phyloP scores from a whole-genome alignment of 2,888 invertebrate genomes.

The Drosophila monieri region DNA sequence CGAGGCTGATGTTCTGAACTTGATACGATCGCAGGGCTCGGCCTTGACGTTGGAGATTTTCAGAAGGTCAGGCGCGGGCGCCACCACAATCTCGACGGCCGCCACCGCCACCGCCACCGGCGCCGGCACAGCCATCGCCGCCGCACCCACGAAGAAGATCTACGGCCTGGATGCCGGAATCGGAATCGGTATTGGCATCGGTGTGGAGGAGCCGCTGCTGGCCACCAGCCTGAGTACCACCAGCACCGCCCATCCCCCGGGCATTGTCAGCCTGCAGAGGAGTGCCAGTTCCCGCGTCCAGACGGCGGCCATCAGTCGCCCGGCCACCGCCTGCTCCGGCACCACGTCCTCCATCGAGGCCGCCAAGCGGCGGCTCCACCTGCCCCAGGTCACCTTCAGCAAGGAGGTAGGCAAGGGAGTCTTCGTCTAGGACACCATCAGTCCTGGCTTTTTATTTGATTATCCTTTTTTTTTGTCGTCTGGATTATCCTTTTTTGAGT shows the following conservation, averaged over 20 bases:
- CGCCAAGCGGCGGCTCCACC: slow-evolving; percentile 87
- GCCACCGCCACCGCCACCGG: slow-evolving; percentile 25
- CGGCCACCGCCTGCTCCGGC: slow-evolving; percentile 89
- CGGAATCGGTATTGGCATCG: slow-evolving; percentile 3
- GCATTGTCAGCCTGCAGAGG: slow-evolving; percentile 22
- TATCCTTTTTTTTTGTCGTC: slow-evolving; percentile 1
- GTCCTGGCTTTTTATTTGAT: background rate
- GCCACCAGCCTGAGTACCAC: slow-evolving; percentile 14
- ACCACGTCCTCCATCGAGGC: slow-evolving; percentile 87
- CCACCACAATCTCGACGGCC: slow-evolving; percentile 45
- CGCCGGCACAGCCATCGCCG: slow-evolving; percentile 16
- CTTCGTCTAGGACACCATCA: slow-evolving; percentile 86
- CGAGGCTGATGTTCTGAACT: slow-evolving; percentile 88
- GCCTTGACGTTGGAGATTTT: slow-evolving; percentile 90
- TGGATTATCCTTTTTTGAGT: slow-evolving; percentile 23
- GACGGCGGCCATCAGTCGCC: slow-evolving; percentile 80
- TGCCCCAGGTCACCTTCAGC: slow-evolving; percentile 93
- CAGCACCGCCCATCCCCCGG: slow-evolving; percentile 14
- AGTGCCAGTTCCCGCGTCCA: slow-evolving; percentile 13
- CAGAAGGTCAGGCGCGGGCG: slow-evolving; percentile 83
- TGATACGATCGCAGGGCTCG: slow-evolving; percentile 89
- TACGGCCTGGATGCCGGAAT: background rate
- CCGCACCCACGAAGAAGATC: slow-evolving; percentile 1
- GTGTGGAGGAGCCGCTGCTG: slow-evolving; percentile 23
- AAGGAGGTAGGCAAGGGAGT: slow-evolving; percentile 96